A percentile compares a stretch with the other conserved stretches of the same genome.
These are phyloP conservation scores for Dendrocincla fuliginosa DNA, from an alignment of 2,797 vertebrate genomes.

Conservation along the genomic window DNA sequence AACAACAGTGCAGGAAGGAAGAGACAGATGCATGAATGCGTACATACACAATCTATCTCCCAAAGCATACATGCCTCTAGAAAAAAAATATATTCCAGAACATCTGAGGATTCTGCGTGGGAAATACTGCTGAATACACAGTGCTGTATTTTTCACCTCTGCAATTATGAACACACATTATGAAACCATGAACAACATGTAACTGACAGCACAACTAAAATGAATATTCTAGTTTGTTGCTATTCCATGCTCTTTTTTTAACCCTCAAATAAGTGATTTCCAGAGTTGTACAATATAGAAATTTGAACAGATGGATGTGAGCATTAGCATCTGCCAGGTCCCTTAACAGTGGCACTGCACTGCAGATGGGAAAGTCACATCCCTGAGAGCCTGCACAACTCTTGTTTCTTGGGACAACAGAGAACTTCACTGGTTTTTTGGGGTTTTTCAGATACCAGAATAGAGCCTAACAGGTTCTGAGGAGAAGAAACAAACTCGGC, in stretches of 20 bases:
- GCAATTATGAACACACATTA: neutral
- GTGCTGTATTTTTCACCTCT: neutral
- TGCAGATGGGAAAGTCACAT: neutral
- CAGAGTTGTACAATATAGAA: neutral
- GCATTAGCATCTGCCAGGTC: neutral
- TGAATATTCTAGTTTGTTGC: neutral
- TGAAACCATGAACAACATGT: neutral
- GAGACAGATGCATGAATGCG: neutral
- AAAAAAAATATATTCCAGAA: neutral
- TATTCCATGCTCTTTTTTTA: neutral
- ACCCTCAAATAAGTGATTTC: neutral
- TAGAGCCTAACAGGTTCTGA: neutral
- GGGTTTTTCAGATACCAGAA: neutral
- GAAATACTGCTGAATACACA: neutral
- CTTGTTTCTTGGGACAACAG: neutral
- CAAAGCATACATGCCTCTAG: neutral
- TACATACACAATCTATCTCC: neutral
- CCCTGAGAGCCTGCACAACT: neutral
- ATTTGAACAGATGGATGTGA: neutral
- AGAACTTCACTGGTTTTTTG: neutral
- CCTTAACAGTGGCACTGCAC: neutral
- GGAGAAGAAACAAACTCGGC: neutral
- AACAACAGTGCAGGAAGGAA: constrained; percentile 47
- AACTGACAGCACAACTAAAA: neutral
- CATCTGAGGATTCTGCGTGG: neutral